phyloP scores from a whole-genome alignment of 1,140 invertebrate species.

The Scaptodrosophila lebanonensis region DNA sequence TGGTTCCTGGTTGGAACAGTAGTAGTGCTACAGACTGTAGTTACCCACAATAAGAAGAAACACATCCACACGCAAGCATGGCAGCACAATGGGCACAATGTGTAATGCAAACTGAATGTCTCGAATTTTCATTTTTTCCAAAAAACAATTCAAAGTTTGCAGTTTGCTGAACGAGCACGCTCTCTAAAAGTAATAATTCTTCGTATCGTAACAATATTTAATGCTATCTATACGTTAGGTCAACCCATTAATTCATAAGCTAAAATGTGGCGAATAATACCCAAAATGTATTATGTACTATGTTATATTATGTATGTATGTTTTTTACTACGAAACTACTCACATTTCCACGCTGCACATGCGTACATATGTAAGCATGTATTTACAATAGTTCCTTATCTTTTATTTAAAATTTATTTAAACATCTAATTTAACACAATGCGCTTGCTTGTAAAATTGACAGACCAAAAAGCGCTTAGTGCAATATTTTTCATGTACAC shows the following conservation, averaged over 20 bases:
- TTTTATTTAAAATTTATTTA: constrained; percentile 7
- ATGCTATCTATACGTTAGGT: constrained; percentile 41
- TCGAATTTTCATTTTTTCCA: neutral
- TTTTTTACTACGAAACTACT: constrained; percentile 22
- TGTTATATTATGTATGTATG: constrained; percentile 10
- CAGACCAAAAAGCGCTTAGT: constrained; percentile 20
- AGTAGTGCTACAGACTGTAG: constrained; percentile 31
- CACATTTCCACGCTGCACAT: constrained; percentile 17
- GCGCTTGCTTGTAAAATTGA: neutral
- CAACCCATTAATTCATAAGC: constrained; percentile 47
- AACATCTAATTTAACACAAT: constrained; percentile 8
- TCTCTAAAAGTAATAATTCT: constrained; percentile 46
- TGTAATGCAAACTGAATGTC: neutral
- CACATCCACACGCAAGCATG: too few species aligned
- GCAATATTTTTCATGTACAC: constrained; percentile 34
- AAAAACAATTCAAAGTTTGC: too few species aligned
- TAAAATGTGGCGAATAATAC: constrained; percentile 26
- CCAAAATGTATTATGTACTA: constrained; percentile 1
- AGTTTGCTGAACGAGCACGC: constrained; percentile 56
- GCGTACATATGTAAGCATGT: constrained; percentile 2
- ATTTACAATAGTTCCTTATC: constrained; percentile 19
- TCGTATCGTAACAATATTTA: constrained; percentile 37
- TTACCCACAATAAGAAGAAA: constrained; percentile 6
- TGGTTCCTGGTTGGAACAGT: constrained; percentile 76
- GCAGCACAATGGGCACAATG: too few species aligned